These are phyloP conservation scores for Electrona antarctica DNA, from an alignment of 2,113 vertebrate genomes.

Conservation along the genomic window DNA sequence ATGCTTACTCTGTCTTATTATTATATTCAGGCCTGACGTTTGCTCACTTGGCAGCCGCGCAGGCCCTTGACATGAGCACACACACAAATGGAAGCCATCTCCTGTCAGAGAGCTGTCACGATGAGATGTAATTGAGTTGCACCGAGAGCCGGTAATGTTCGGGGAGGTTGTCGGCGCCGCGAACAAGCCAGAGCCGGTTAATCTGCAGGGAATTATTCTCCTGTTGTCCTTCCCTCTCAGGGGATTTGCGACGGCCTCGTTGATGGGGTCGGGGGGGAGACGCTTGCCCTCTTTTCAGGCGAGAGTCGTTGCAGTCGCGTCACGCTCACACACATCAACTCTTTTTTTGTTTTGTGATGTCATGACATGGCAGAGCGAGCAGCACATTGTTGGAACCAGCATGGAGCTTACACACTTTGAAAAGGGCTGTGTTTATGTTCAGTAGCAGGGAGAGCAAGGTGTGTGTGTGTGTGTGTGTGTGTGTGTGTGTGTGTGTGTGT, in stretches of 20 bases:
- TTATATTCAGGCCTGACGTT: neutral
- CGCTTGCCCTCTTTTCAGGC: too few relatives aligned
- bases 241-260: constrained; percentile 21
- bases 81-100: constrained; percentile 50
- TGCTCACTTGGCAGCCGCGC: constrained; percentile 42
- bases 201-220: constrained; percentile 35
- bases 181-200: constrained; percentile 49
- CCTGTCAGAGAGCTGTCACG: constrained; percentile 61
- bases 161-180: constrained; percentile 1
- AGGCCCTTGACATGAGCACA: constrained; percentile 21
- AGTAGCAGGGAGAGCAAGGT: neutral
- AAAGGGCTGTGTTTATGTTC: neutral
- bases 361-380: too few relatives aligned
- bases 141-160: constrained; percentile 47
- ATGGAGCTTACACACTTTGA: neutral
- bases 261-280: neutral
- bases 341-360: too few relatives aligned
- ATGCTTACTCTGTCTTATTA: constrained; percentile 21
- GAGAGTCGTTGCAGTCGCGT: too few relatives aligned
- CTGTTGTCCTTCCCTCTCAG: constrained; percentile 9
- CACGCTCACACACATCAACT: too few relatives aligned
- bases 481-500: too few relatives aligned
- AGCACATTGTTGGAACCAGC: too few relatives aligned
- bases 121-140: constrained; percentile 44
- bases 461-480: too few relatives aligned